Evolutionary conservation across 2,113 vertebrate species (phyloP).

Genomic region (Salvelinus namaycush): DNA sequence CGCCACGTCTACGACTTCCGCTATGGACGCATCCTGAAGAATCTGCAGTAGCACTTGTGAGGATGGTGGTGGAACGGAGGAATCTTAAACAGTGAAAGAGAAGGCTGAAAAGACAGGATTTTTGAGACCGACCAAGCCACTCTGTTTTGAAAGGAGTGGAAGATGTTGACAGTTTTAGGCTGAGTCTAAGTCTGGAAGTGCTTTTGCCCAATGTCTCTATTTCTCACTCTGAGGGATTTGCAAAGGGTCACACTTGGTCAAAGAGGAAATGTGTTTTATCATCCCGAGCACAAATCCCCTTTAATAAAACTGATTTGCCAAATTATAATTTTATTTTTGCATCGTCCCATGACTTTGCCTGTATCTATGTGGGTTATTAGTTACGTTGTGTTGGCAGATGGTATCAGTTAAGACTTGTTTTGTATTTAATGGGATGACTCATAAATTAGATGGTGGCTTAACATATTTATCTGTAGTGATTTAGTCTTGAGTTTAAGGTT

Average conservation of each 20-base stretch:
- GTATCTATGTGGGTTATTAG: constrained; percentile 61
- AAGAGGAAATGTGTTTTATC: neutral
- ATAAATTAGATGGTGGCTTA: constrained; percentile 50
- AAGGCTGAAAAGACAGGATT: too few species aligned
- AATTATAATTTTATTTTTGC: constrained; percentile 44
- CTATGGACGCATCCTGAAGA: constrained; percentile 96
- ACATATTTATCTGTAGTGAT: constrained; percentile 63
- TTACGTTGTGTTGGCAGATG: constrained; percentile 44
- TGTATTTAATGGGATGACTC: constrained; percentile 45
- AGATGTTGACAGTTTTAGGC: too few species aligned
- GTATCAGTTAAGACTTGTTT: constrained; percentile 51
- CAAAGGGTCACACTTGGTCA: too few species aligned
- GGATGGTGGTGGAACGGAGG: too few species aligned
- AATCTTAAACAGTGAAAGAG: too few species aligned
- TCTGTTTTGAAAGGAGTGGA: too few species aligned
- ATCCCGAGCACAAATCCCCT: constrained; percentile 45
- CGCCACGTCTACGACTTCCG: constrained; percentile 98
- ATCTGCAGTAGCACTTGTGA: constrained; percentile 85
- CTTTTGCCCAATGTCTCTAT: neutral
- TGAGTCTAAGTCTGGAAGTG: too few species aligned
- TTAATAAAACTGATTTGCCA: constrained; percentile 41
- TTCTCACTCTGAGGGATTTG: neutral
- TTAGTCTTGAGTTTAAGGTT: constrained; percentile 61
- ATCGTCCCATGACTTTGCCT: constrained; percentile 60
- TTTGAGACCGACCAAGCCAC: too few species aligned